Base-by-base conservation (phyloP, 2,113 vertebrate species). In the Cebidichthys violaceus region DNA sequence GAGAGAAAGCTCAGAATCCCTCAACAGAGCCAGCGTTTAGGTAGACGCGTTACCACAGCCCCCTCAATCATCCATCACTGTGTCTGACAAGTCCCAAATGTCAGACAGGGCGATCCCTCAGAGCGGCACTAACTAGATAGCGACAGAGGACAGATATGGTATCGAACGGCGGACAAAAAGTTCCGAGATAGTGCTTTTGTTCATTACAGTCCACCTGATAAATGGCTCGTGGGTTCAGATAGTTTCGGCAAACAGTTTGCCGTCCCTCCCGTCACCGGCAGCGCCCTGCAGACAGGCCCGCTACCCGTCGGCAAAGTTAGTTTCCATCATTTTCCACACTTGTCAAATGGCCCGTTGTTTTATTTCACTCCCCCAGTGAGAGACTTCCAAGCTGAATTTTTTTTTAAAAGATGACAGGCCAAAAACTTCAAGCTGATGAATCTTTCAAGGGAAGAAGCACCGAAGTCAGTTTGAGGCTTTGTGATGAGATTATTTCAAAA, bases 151-250 rank as follows among this genome's bases (percentile, higher is more conserved):
- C 72, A 93, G 89, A 90, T 90, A 89, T 86, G 80, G 88, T 93
- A 94, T 94, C 57, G 92, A 94, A 86, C 88, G 52, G 70, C 13
- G 33, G 79, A 77, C 83, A 88, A 77, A 81, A 88, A 93, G 87
- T 88, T 91, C 67, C 50, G 66, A 90, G 86, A 82, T 93, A 90
- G 92, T 91, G 89, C 85, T 90, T 89, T 89, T 91, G 90, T 92
- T 93, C 90, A 92, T 95, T 94, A 93, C 89, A 88, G 87, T 83
- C 70, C 57, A 79, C 61, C 87, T 94, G 93, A 95, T 92, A 89
- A 93, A 95, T 93, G 89, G 86, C 50, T 57, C 2, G 6, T 45
- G 14, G 68, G 68, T 84, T 78, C 15, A 75, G 39, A 77, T 89
- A 87, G 83, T 88, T 93, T 86, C 81, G 81, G 80, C 70, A 74